Evolutionary conservation across 2,888 invertebrate genomes (phyloP), one percentile per base, ranked within the genome.

Genomic region (Pollenia griseotomentosa): DNA sequence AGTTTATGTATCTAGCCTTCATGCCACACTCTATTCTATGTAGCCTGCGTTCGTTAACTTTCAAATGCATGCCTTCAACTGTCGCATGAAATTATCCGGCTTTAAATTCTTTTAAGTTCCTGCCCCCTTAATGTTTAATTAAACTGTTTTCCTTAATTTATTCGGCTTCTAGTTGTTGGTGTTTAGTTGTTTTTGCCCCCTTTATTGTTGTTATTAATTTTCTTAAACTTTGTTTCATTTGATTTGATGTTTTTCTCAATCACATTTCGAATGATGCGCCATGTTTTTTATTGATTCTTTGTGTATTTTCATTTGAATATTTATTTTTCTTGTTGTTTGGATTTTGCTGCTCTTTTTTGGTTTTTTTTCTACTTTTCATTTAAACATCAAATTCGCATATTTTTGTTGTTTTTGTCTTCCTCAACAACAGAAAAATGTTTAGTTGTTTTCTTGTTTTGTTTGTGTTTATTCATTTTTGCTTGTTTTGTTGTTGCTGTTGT

Each of bases 231-330:
- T 46, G 48, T 65, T 63, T 44, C 16, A 65, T 55, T 80, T 12
- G 33, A 68, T 53, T n/a, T 53, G 16, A 53, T 10, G 16, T 63
- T 9, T 14, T 57, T 63, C 14, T 59, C n/a, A 46, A 55, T 71
- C 71, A 19, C 53, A 44, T 46, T 51, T 79, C 33, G n/a, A 16
- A 12, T 61, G 12, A 40, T 16, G 40, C 74, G 33, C 74, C 74
- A 74, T 63, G 40, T 63, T 23, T 66, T 11, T 46, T 19, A 33
- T 33, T 33, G 33, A 33, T 33, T 23, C 11, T 19, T 12, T 53
- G 40, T 53, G 55, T 65, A 77, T 77, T 77, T 77, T 53, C 44
- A 77, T 77, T 66, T 66, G 44, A 65, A 42, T 53, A 55, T 77
- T 75, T 55, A 65, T 75, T 53, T 53, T 65, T 63, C 11, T 65